Conservation (phyloP, 2,113 vertebrate species). For the Haemorhous mexicanus region DNA sequence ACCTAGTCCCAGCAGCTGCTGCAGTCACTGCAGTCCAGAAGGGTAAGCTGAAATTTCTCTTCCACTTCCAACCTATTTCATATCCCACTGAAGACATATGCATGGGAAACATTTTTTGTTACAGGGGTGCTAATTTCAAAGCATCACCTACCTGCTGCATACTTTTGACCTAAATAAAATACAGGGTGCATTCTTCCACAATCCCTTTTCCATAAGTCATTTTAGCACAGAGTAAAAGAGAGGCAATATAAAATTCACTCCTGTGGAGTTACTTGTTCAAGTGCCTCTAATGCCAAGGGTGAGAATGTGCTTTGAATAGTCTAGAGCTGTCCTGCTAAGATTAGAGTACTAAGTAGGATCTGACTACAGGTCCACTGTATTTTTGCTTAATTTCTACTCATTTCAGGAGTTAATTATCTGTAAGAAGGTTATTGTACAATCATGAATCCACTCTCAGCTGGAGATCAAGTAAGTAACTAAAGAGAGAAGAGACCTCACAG, state of each 20-base stretch:
- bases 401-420: background rate
- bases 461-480: conserved; percentile 1
- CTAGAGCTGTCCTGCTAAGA: background rate
- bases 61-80: background rate
- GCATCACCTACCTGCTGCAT: background rate
- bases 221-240: background rate
- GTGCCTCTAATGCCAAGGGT: background rate
- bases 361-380: background rate
- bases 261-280: background rate
- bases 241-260: background rate
- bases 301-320: background rate
- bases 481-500: background rate
- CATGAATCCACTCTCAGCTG: background rate
- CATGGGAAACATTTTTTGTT: background rate
- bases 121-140: background rate
- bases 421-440: conserved; percentile 4
- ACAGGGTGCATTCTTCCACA: background rate
- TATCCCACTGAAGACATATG: background rate
- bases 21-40: background rate
- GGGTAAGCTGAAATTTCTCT: background rate
- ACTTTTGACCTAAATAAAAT: background rate
- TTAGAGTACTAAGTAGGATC: background rate
- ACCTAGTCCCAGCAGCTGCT: background rate
- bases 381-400: background rate
- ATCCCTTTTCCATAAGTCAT: background rate